These are phyloP conservation scores for Parnassius mnemosyne DNA, from an alignment of 2,888 invertebrate species.

Conservation along the genomic window DNA sequence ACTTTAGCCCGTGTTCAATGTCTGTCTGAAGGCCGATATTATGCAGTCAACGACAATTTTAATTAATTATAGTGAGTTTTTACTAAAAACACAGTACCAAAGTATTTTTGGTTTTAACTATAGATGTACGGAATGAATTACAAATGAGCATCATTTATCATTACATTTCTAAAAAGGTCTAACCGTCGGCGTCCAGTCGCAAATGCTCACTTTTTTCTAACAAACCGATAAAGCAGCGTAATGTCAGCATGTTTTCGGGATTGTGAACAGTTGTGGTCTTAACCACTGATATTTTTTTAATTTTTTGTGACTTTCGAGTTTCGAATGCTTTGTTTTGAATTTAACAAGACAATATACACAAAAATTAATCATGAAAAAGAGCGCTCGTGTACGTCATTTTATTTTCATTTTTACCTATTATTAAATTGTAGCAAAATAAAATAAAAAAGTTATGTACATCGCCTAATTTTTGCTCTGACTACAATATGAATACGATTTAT, in stretches of 20 bases:
- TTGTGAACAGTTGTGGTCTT: slow-evolving; percentile 11
- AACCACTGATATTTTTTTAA: slow-evolving; percentile 7
- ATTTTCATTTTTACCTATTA: no score
- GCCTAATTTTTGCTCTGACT: no score
- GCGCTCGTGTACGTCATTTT: no score
- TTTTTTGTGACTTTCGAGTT: slow-evolving; percentile 9
- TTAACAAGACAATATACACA: slow-evolving; percentile 7
- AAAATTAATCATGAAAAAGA: not conserved
- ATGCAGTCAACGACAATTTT: no score
- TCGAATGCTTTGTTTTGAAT: slow-evolving; percentile 7
- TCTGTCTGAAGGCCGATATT: no score
- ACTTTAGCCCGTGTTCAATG: no score
- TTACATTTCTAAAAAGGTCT: slow-evolving; percentile 13
- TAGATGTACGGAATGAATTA: slow-evolving; percentile 11
- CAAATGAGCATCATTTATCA: slow-evolving; percentile 23
- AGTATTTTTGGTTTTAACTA: not conserved
- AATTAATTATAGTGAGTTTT: no score
- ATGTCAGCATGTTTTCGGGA: slow-evolving; percentile 5
- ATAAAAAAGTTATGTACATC: no score
- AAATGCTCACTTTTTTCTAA: slow-evolving; percentile 10
- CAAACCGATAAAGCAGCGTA: slow-evolving; percentile 8
- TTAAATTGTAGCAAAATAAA: no score
- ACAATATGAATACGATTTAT: no score
- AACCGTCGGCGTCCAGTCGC: not conserved
- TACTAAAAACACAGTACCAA: no score